Evolutionary conservation across 2,113 vertebrate genomes (phyloP), one percentile per base, ranked within the genome.

Genomic region (Elephantulus edwardii): DNA sequence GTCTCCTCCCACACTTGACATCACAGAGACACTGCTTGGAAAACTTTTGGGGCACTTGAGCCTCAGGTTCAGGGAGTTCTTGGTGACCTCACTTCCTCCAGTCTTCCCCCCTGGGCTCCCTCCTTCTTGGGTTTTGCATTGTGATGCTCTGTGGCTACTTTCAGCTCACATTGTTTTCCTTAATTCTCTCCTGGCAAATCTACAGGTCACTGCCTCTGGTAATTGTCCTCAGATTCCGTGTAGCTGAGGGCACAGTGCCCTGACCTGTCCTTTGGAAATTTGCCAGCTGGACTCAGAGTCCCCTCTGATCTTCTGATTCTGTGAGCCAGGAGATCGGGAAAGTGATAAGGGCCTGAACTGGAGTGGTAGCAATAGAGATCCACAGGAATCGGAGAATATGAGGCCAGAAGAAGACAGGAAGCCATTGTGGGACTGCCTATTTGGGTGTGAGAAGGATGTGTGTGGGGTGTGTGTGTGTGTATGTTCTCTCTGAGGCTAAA

Each of bases 1-100:
- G 24, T 72, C 50, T 60, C 86, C 50, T 90, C 77, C 84, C 80
- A 77, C 84, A 28, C 71, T 30, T 50, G 26, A 17, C 16, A 64
- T 87, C 77, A 46, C 60, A 79, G 54, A 90, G 76, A 42, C 62
- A 26, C 81, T 40, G 6, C 60, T 50, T 26, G 71, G 70, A 60
- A 52, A 24, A 38, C 40, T 24, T 52, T 0, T 52, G 48, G 3
- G 82, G 52, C 14, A 2, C 44, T 86, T 33, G 28, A 40, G 44
- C 72, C 56, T 40, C 20, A 75, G 71, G 62, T 77, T 82, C 40
- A 75, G 62, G 60, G 48, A 81, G 28, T 85, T 87, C 83, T 92
- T 94, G 79, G 44, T 46, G 48, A 48, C 10, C 89, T 92, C 0
- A 50, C 35, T 90, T 88, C 70, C 44, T 86, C 33, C 52, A 30